These are phyloP conservation scores for Tringa solitaria DNA, from an alignment of 2,113 vertebrate genomes.

Conservation along the genomic window DNA sequence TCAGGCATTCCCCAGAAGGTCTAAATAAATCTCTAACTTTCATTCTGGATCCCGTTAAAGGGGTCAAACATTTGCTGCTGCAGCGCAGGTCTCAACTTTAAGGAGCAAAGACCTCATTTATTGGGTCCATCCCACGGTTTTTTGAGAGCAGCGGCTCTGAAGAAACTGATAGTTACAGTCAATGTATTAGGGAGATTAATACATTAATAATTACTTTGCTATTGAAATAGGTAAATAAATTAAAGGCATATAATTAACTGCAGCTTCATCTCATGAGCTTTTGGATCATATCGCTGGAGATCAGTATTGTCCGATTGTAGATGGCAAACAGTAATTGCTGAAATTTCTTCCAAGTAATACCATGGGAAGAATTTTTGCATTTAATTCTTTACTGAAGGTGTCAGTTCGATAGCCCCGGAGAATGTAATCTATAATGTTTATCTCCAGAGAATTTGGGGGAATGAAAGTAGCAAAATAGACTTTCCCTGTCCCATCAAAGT, in stretches of 20 bases:
- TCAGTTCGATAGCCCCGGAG: neutral
- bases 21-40: neutral
- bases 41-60: neutral
- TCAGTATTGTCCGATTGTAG: slow-evolving; percentile 25
- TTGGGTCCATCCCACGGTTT: neutral
- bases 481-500: neutral
- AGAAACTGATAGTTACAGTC: neutral
- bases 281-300: slow-evolving; percentile 48
- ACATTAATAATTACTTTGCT: slow-evolving; percentile 60
- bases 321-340: slow-evolving; percentile 50
- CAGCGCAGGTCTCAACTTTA: neutral
- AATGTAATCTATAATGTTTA: neutral
- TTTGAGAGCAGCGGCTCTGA: neutral
- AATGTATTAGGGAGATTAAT: neutral
- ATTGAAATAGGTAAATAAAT: slow-evolving; percentile 68
- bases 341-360: slow-evolving; percentile 61
- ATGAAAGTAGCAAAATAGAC: neutral
- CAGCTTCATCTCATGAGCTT: slow-evolving; percentile 45
- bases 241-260: slow-evolving; percentile 48
- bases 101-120: neutral
- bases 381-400: slow-evolving; percentile 40
- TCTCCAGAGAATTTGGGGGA: neutral
- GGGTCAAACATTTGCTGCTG: neutral
- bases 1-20: neutral
- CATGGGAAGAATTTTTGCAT: slow-evolving; percentile 49